phyloP scores from a whole-genome alignment of 2,797 vertebrate species.

The Poeciliopsis turneri region DNA sequence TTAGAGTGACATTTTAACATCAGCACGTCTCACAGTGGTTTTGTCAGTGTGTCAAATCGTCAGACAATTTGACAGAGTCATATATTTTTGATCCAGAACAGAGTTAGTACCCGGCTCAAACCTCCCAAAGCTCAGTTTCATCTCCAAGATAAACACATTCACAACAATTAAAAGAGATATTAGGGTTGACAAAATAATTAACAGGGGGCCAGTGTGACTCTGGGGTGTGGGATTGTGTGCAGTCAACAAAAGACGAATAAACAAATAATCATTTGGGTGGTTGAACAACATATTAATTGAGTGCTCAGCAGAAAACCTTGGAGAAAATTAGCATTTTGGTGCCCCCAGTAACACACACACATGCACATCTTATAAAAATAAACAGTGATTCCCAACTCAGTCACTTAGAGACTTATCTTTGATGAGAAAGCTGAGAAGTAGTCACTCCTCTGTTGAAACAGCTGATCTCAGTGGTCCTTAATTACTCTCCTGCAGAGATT shows the following conservation, averaged over 20 bases:
- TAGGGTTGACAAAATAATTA: slow-evolving; percentile 80
- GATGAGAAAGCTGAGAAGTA: slow-evolving; percentile 36
- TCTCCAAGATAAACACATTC: slow-evolving; percentile 74
- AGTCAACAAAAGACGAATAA: slow-evolving; percentile 67
- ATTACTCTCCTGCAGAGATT: slow-evolving; percentile 30
- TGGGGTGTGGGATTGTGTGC: slow-evolving; percentile 32
- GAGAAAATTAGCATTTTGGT: slow-evolving; percentile 32
- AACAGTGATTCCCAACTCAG: slow-evolving; percentile 25
- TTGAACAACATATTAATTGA: slow-evolving; percentile 67
- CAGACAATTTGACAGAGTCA: slow-evolving; percentile 61
- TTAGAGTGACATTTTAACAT: slow-evolving; percentile 38
- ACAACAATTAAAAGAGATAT: slow-evolving; percentile 78
- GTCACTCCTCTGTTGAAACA: slow-evolving; percentile 15
- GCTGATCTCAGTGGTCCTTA: slow-evolving; percentile 34
- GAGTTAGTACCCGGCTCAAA: slow-evolving; percentile 63
- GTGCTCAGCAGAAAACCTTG: slow-evolving; percentile 35
- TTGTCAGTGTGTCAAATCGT: slow-evolving; percentile 22
- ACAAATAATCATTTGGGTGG: slow-evolving; percentile 74
- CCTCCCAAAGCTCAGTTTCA: slow-evolving; percentile 74
- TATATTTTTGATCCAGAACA: slow-evolving; percentile 64
- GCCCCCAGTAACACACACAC: slow-evolving; percentile 22
- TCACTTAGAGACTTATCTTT: slow-evolving; percentile 40
- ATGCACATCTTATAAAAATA: slow-evolving; percentile 27
- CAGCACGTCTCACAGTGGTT: slow-evolving; percentile 22
- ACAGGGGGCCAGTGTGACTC: slow-evolving; percentile 67